phyloP scores from a whole-genome alignment of 2,113 vertebrate species.

The Centropus unirufus region DNA sequence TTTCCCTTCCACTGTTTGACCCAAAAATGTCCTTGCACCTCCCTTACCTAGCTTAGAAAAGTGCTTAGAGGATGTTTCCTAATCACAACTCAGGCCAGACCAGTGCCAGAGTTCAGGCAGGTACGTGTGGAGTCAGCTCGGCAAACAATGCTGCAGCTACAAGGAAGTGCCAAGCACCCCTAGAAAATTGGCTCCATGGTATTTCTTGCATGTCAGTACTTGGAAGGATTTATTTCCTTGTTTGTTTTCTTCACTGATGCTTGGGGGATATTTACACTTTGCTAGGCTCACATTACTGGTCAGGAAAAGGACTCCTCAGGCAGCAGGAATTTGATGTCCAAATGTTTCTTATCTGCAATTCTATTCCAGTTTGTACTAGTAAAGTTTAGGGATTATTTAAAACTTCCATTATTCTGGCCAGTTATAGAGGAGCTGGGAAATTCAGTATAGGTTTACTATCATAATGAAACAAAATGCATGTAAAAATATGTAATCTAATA shows the following conservation, averaged over 20 bases:
- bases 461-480: neutral
- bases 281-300: neutral
- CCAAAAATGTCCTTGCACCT: neutral
- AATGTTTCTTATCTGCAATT: neutral
- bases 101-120: neutral
- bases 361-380: neutral
- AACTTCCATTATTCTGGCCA: neutral
- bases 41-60: neutral
- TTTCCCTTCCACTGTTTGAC: neutral
- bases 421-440: neutral
- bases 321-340: neutral
- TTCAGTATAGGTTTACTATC: neutral
- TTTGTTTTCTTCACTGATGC: conserved; percentile 13
- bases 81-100: neutral
- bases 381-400: conserved; percentile 11
- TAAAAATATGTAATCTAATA: neutral
- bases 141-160: neutral
- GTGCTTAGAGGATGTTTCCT: neutral
- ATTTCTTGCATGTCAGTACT: neutral
- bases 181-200: neutral
- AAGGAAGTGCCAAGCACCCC: neutral
- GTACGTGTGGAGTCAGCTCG: neutral
- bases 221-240: conserved; percentile 37
- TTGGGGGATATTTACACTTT: neutral
- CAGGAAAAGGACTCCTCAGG: neutral